Evolutionary conservation across 2,113 vertebrate species (phyloP).

Genomic region (Stigmatopora argus): DNA sequence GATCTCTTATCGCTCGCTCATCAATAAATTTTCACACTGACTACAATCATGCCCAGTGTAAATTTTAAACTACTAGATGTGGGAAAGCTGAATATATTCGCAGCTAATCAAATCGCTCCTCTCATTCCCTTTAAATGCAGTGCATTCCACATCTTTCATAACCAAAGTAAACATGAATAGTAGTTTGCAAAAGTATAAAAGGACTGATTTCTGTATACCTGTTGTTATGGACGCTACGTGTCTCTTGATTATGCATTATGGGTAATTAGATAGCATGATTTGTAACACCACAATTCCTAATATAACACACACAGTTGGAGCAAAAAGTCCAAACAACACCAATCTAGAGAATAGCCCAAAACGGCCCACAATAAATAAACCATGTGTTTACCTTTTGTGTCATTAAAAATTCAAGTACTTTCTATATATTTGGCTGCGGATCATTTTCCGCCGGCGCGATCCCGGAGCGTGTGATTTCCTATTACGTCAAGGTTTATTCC

Average conservation of each 20-base stretch:
- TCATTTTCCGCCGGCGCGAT: conserved; percentile 47
- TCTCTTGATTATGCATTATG: background rate
- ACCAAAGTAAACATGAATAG: no score
- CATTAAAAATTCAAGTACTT: conserved; percentile 51
- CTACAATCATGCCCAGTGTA: no score
- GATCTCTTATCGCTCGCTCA: no score
- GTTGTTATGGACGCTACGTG: background rate
- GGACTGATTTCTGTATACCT: background rate
- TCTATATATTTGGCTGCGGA: conserved; percentile 26
- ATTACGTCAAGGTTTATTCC: conserved; percentile 57
- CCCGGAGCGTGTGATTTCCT: conserved; percentile 53
- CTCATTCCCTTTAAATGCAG: no score
- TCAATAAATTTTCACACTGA: no score
- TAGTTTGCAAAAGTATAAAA: no score
- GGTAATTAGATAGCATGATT: background rate
- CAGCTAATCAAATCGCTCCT: no score
- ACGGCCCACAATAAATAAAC: conserved; percentile 45
- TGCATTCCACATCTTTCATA: no score
- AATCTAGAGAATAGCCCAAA: background rate
- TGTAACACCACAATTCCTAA: background rate
- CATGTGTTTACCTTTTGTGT: conserved; percentile 29
- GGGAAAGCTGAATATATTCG: no score
- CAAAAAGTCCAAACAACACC: background rate
- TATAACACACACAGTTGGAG: background rate
- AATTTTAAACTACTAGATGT: no score